Conservation (phyloP, 2,888 invertebrate genomes). For the Watsonalla binaria region DNA sequence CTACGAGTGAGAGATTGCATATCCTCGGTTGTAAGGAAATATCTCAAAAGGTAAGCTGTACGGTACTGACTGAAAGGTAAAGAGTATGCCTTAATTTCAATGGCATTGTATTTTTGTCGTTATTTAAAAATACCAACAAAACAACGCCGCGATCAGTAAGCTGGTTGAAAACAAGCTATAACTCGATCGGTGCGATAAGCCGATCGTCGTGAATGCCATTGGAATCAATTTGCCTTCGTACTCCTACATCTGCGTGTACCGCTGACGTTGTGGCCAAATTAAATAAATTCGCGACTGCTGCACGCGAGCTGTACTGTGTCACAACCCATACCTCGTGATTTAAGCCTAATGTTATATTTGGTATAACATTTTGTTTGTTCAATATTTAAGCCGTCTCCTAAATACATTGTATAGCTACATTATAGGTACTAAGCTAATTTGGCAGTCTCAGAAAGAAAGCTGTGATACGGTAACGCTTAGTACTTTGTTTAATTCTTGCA, state of each 20-base stretch:
- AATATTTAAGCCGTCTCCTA: constrained; percentile 1
- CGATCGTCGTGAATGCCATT: constrained; percentile 35
- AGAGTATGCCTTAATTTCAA: not conserved
- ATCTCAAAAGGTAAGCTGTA: no score
- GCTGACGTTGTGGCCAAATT: constrained; percentile 34
- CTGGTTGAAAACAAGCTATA: constrained; percentile 24
- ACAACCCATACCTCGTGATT: constrained; percentile 22
- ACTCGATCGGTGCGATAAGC: constrained; percentile 33
- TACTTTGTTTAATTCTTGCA: no score
- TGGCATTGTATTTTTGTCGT: not conserved
- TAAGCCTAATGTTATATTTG: constrained; percentile 4
- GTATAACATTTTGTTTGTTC: not conserved
- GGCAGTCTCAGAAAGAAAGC: no score
- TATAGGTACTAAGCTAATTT: no score
- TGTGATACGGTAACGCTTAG: no score
- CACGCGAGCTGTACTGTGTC: constrained; percentile 36
- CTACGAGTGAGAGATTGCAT: no score
- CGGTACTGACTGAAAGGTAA: no score
- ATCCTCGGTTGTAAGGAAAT: no score
- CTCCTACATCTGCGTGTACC: constrained; percentile 16
- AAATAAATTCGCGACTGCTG: constrained; percentile 38
- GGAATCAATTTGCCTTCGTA: constrained; percentile 41
- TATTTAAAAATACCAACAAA: constrained; percentile 19
- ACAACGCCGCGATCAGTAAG: constrained; percentile 27
- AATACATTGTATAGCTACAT: constrained; percentile 7